Base-by-base conservation (phyloP, 2,113 vertebrate species). In the Argyrosomus japonicus region DNA sequence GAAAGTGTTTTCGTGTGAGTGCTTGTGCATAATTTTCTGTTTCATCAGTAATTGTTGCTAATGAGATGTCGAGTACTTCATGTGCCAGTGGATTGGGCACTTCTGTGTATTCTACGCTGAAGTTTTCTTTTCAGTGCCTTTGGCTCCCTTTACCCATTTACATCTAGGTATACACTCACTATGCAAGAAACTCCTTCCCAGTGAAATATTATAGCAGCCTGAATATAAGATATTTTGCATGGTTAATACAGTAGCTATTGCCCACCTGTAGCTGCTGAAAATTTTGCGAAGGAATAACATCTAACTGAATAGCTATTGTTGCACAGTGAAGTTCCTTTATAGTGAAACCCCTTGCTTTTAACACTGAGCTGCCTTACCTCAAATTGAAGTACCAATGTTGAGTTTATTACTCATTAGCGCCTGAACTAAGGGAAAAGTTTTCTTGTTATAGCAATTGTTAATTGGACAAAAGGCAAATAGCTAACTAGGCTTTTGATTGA, bases 21-120 rank as follows among this genome's bases (percentile, higher is more conserved):
- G 80, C 72, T 71, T 84, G 64, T 82, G 54, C 60, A 80, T 87
- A 81, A 84, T 85, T 89, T 87, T 83, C 84, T 67, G 84, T 88
- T 85, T 88, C 73, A 87, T 90, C 51, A 77, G 85, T 92, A 94
- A 93, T 92, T 91, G 84, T 83, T 72, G 51, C 85, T 89, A 93
- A 94, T 91, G 88, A 90, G 83, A 91, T 89, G 86, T 88, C 88
- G 83, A 76, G 80, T 81, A 69, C 68, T 84, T 70, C 32, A 43
- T 83, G 68, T 89, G 81, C 79, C 81, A 68, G 68, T 88, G 70
- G 70, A 85, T 76, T 79, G 68, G 87, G 68, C 68, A 72, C 68
- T 68, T 86, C 69, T 85, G 67, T 65, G 64, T 73, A 76, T 82
- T 87, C 73, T 81, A 58, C 32, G 15, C 71, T 80, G 40, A 78